Base-by-base conservation (phyloP, 2,797 vertebrate genomes). In the Sphaeramia orbicularis region DNA sequence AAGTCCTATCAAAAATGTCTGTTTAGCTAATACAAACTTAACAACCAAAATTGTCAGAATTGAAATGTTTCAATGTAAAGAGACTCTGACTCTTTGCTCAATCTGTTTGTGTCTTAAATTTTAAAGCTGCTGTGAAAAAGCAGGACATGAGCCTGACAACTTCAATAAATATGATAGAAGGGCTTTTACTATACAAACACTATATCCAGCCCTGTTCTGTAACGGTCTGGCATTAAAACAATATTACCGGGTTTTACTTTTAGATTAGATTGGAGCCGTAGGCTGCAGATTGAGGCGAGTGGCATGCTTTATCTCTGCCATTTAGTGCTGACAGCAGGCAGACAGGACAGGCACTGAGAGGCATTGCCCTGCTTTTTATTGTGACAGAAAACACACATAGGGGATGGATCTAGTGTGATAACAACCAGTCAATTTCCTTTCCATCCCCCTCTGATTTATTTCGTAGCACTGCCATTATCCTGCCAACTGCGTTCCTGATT, bases 361-460 rank as follows among this genome's bases (percentile, higher is more conserved):
- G 61, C 83, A 77, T 70, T 43, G 45, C 65, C 38, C n/a, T 11
- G 21, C 60, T 69, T 87, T 91, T 88, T 89, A 87, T 81, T 89
- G 80, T 74, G 83, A 88, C 81, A 77, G 77, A 90, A 86, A 87
- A 85, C 85, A 89, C 81, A 80, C 83, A 84, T 69, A 71, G 71
- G 42, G 73, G 71, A 91, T 81, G 76, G 71, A 88, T 90, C 80
- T 73, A 48, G 64, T 74, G 68, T 76, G 91, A 94, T 93, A 93
- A 84, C 86, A 91, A 88, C 85, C 79, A 91, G 81, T 78, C 89
- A 87, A 92, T 94, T 93, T 89, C 75, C 83, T 85, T 72, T 83
- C 68, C 54, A 44, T 85, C 69, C 67, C 32, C 48, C 61, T 70
- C 60, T 81, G 81, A 91, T 90, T 86, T 81, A 86, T 89, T 85